A percentile compares a stretch with the other conserved stretches of the same genome.
These are phyloP conservation scores for Dermatemys mawii DNA, from an alignment of 2,113 vertebrate species.

Conservation along the genomic window DNA sequence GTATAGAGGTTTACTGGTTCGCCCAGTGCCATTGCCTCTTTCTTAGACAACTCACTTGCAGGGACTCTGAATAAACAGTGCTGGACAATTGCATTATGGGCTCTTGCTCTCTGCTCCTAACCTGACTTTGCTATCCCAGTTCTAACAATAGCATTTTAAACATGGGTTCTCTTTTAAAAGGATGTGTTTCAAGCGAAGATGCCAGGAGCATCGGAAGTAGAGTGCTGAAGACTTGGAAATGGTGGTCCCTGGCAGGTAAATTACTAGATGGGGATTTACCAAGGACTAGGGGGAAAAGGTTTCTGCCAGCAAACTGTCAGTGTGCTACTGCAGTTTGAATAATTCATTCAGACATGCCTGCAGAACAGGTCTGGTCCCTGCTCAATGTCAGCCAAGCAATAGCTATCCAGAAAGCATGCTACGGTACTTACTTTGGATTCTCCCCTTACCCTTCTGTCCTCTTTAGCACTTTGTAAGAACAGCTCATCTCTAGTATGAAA, in stretches of 20 bases:
- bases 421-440: neutral
- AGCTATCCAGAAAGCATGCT: neutral
- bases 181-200: neutral
- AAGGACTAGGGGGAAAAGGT: neutral
- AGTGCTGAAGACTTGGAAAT: neutral
- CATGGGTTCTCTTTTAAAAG: neutral
- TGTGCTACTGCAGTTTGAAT: constrained; percentile 26
- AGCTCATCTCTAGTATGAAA: neutral
- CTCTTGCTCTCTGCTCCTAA: neutral
- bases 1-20: constrained; percentile 2
- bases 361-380: neutral
- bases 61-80: neutral
- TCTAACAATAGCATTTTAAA: constrained; percentile 13
- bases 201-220: neutral
- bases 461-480: neutral
- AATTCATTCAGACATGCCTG: constrained; percentile 1
- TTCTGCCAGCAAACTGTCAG: neutral
- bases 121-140: neutral
- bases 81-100: neutral
- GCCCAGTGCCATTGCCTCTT: too few species aligned
- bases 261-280: neutral
- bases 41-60: neutral
- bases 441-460: neutral
- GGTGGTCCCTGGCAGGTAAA: neutral
- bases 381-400: neutral